Conservation (phyloP, 2,113 vertebrate species). For the Seriola dumerili region DNA sequence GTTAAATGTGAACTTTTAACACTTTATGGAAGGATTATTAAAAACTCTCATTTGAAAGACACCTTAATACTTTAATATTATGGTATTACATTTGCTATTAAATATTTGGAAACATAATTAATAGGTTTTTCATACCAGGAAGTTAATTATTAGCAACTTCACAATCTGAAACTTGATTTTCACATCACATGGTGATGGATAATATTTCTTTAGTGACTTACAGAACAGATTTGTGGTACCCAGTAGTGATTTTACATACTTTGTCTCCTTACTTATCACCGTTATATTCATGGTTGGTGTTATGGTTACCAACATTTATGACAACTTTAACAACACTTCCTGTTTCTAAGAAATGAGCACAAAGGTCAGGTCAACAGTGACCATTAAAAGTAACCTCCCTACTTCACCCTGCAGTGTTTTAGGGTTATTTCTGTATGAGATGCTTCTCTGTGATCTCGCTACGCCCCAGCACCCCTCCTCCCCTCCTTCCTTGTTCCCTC, state of each 20-base stretch:
- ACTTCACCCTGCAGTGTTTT: conserved; percentile 48
- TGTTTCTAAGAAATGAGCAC: conserved; percentile 8
- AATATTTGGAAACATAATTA: not conserved
- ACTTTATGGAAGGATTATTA: not conserved
- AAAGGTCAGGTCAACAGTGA: conserved; percentile 65
- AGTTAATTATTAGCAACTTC: not conserved
- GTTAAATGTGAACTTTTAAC: not conserved
- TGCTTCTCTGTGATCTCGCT: conserved; percentile 77
- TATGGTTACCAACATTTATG: not conserved
- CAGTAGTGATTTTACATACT: not conserved
- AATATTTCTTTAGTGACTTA: not conserved
- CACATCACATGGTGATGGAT: not conserved
- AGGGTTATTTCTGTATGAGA: conserved; percentile 29
- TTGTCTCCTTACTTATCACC: not conserved
- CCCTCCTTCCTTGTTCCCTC: conserved; percentile 31
- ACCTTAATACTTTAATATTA: not conserved
- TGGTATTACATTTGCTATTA: not conserved
- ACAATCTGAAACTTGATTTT: not conserved
- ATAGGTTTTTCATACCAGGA: not conserved
- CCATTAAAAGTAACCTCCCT: conserved; percentile 41
- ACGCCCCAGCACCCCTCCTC: conserved; percentile 72
- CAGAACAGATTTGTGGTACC: not conserved
- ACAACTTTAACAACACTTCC: conserved; percentile 13
- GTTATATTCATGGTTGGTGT: not conserved
- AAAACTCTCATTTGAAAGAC: not conserved